Conservation (phyloP, 1,140 invertebrate species). For the Battus philenor region DNA sequence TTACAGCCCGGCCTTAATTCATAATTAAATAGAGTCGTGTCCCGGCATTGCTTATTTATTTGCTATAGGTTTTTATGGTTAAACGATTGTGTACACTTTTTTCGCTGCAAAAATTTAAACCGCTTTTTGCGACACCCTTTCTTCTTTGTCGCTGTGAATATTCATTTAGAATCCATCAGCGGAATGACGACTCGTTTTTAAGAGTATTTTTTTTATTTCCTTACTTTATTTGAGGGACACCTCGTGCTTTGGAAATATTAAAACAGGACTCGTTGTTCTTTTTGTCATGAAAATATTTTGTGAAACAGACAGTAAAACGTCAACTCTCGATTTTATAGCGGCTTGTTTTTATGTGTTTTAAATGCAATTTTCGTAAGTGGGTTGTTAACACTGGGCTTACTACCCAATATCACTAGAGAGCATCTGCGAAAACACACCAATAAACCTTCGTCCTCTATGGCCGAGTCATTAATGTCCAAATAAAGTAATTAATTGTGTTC, state of each 20-base stretch:
- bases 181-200: conserved; percentile 59
- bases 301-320: conserved; percentile 16
- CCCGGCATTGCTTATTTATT: conserved; percentile 63
- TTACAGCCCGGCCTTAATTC: conserved; percentile 68
- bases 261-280: conserved; percentile 31
- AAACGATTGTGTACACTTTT: conserved; percentile 52
- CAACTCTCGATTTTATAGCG: conserved; percentile 3
- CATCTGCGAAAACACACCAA: conserved; percentile 48
- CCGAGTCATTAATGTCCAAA: conserved; percentile 69
- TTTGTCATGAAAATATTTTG: conserved; percentile 10
- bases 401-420: conserved; percentile 27
- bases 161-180: conserved; percentile 68
- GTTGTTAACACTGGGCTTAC: conserved; percentile 2
- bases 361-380: conserved; percentile 9
- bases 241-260: conserved; percentile 37
- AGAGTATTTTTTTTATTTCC: conserved; percentile 51
- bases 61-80: conserved; percentile 53
- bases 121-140: conserved; percentile 58
- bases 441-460: conserved; percentile 55
- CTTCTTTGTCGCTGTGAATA: conserved; percentile 63
- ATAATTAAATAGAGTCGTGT: conserved; percentile 72
- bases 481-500: conserved; percentile 72
- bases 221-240: conserved; percentile 45
- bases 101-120: conserved; percentile 48
- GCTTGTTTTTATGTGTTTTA: conserved; percentile 3